A percentile compares a stretch with the other conserved stretches of the same genome.
Evolutionary conservation across 2,113 vertebrate species (phyloP).

Genomic region (Spea bombifrons): DNA sequence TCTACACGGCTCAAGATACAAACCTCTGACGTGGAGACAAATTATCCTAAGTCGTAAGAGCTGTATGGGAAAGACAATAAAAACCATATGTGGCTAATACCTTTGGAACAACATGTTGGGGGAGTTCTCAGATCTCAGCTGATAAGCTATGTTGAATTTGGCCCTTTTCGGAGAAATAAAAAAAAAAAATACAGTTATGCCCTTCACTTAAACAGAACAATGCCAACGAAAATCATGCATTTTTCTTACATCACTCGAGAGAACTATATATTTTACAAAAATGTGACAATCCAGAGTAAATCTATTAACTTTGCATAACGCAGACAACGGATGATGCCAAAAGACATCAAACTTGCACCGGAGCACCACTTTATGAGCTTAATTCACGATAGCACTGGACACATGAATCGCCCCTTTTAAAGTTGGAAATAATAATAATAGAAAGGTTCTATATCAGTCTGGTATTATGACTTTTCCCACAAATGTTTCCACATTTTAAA

Average conservation of each 20-base stretch:
- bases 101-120: constrained; percentile 31
- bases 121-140: constrained; percentile 37
- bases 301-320: constrained; percentile 6
- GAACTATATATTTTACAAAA: constrained; percentile 24
- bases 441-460: constrained; percentile 17
- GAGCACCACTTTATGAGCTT: constrained; percentile 22
- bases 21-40: constrained; percentile 21
- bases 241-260: constrained; percentile 22
- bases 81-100: constrained; percentile 35
- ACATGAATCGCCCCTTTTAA: constrained; percentile 1
- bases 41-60: constrained; percentile 36
- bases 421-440: neutral
- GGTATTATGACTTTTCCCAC: neutral
- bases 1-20: neutral
- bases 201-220: constrained; percentile 40
- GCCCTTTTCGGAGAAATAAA: constrained; percentile 19
- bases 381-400: constrained; percentile 14
- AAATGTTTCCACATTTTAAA: neutral
- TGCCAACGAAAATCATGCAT: neutral
- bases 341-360: constrained; percentile 25
- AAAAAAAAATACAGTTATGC: neutral
- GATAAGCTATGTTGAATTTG: constrained; percentile 43
- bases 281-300: constrained; percentile 17
- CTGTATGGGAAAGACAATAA: constrained; percentile 38
- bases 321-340: constrained; percentile 25